Evolutionary conservation across 2,797 vertebrate genomes (phyloP), one percentile per base, ranked within the genome.

Genomic region (Hoplostethus atlanticus): DNA sequence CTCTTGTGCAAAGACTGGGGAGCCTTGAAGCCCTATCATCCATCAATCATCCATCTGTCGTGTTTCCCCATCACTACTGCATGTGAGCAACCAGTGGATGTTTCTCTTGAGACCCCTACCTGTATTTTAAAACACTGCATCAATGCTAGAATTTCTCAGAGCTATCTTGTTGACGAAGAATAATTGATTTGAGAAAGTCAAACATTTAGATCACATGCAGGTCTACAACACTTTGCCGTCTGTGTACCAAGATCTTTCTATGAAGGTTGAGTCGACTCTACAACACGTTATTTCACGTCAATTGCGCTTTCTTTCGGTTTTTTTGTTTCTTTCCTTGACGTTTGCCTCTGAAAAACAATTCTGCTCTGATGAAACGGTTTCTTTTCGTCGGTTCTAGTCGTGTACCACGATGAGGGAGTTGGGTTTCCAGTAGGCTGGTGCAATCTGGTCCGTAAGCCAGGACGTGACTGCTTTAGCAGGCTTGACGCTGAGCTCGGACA

Each of bases 401-500:
- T 8, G 6, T 78, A 91, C 98, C 95, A 96, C 80, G 73, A 99
- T 98, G 71, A 97, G 96, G 55, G 97, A 98, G 91, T 99, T 99
- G 69, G 98, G 97, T 89, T 93, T 98, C 98, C 98, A 99, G 93
- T 99, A 99, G 50, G 96, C 86, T 2, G 98, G 98, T 6, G 98
- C 98, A 13, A 99, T 99, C 94, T 98, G 98, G 88, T 99, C 98
- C 0, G 98, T 99, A 38, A 99, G 90, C 98, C 98, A 99, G 63
- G 97, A 98, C 0, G 98, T 98, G 82, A 99, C 96, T 0, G 97
- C 97, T 92, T 99, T 99, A 81, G 98, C 98, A 47, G 98, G 98
- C 85, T 97, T 98, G 44, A 99, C 95, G 70, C 98, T 98, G 71
- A 99, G 96, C 87, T 99, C 98, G 2, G 98, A 98, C 73, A 99